Base-by-base conservation (phyloP, 2,888 invertebrate species). In the Sylvicola cinctus region DNA sequence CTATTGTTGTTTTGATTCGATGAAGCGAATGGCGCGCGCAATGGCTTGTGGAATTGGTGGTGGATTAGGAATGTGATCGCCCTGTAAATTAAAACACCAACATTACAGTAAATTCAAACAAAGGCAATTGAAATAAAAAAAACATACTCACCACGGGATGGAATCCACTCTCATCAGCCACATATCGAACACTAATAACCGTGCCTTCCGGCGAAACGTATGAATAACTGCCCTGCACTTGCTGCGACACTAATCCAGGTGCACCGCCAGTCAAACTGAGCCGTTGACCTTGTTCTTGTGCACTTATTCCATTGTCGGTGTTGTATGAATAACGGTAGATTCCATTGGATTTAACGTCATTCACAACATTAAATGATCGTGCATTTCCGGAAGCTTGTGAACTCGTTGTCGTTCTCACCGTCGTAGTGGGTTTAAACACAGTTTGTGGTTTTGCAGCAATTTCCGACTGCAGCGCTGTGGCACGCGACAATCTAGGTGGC, bases 121-220 rank as follows among this genome's bases (percentile, higher is more conserved):
- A n/a, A n/a, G n/a, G n/a, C n/a, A n/a, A n/a, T 40, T n/a, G n/a
- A n/a, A n/a, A n/a, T n/a, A n/a, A n/a, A n/a, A n/a, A n/a, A n/a
- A n/a, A 16, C 10, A 47, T 49, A 59, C 74, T 51, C 61, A 53
- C 16, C 40, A 34, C 28, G 35, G 75, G 66, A 40, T 68, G 68
- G 63, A 69, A 76, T 38, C 77, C 76, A 42, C 71, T 68, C 50
- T 74, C 74, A 44, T 76, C 71, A 42, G 77, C 74, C 37, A 63
- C 47, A 54, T 74, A 77, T 75, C 49, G n/a, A 55, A 47, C n/a
- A n/a, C n/a, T n/a, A n/a, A n/a, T n/a, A 43, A 71, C 58, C 11
- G 60, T 58, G n/a, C 76, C 76, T 42, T 74, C 74, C 11, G 70
- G 70, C 16, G 68, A 63, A 4, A 60, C 62, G 54, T 61, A 67